Evolutionary conservation across 1,140 invertebrate species (phyloP), one percentile per base, ranked within the genome.

Genomic region (Marisa cornuarietis): DNA sequence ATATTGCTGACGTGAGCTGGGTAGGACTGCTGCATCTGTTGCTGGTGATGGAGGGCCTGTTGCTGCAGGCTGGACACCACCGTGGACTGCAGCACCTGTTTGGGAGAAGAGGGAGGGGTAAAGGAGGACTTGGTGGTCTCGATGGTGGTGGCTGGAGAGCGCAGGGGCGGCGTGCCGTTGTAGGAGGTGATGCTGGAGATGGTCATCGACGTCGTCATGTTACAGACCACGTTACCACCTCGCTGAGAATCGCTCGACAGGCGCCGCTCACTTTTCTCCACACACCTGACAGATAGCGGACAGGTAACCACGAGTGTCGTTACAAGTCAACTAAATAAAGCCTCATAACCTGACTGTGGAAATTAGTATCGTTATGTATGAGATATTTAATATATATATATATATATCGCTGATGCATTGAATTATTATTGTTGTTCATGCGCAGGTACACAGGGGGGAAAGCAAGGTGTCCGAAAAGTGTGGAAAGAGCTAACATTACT

Each of bases 161-260:
- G 82, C 76, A 85, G 81, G 69, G 86, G 84, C 63, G 88, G 83
- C 63, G 90, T 83, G 73, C 85, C 84, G 81, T 83, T 84, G 78
- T 83, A 85, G 42, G 87, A 87, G 51, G 85, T 87, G 69, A 87
- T 83, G 78, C 86, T 89, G 79, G 86, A 85, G 71, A 87, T 81
- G 72, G 85, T 85, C 78, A 86, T 78, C 22, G 87, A 86, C 68
- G 86, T 84, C 74, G 81, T 85, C 83, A 84, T 74, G 79, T 87
- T 83, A 63, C 85, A 80, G 63, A 83, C 81, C 65, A 86, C 84
- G 13, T 79, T 77, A 61, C 81, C 79, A 42, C 31, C 31, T 6
- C 3, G 1, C 62, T 74, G 73, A 3, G 82, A 81, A 58, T 81
- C 79, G 3, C 74, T 58, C 4, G 82, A 81, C 51, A 79, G 18